Evolutionary conservation across 2,888 invertebrate genomes (phyloP).

Genomic region (Lobophora halterata): DNA sequence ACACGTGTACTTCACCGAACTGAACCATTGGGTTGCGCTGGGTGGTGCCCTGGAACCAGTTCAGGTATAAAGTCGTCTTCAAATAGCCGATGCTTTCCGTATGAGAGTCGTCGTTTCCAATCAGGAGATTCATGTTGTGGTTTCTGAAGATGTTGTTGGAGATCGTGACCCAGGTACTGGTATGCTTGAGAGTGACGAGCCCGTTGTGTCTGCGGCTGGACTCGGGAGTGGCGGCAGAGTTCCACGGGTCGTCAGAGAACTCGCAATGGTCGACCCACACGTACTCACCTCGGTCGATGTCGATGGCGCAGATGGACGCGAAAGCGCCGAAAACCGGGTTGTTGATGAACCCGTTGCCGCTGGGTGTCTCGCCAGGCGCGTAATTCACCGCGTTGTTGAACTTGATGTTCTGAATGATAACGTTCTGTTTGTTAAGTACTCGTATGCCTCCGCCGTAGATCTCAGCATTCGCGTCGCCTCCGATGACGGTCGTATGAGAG

Average conservation of each 20-base stretch:
- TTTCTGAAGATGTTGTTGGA: too few relatives aligned
- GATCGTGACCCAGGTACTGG: too few relatives aligned
- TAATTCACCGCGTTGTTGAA: slow-evolving; percentile 12
- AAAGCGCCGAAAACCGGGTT: not conserved
- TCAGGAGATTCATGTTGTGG: slow-evolving; percentile 1
- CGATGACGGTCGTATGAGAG: slow-evolving; percentile 11
- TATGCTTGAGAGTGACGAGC: too few relatives aligned
- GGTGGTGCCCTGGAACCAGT: not conserved
- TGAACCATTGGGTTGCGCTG: not conserved
- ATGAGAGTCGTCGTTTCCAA: not conserved
- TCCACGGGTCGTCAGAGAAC: slow-evolving; percentile 1
- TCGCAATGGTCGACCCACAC: slow-evolving; percentile 1
- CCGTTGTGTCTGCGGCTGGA: too few relatives aligned
- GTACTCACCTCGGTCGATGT: too few relatives aligned
- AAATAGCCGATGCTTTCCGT: too few relatives aligned
- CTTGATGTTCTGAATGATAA: slow-evolving; percentile 17
- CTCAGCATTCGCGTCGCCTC: slow-evolving; percentile 10
- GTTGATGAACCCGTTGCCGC: slow-evolving; percentile 18
- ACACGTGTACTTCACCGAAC: not conserved
- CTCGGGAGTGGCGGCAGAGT: too few relatives aligned
- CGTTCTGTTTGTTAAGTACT: slow-evolving; percentile 7
- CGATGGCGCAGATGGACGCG: too few relatives aligned
- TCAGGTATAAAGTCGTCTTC: not conserved
- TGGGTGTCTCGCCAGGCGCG: slow-evolving; percentile 15
- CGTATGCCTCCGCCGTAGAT: slow-evolving; percentile 15